Base-by-base conservation (phyloP, 1,140 invertebrate species). In the Bombyx mandarina region DNA sequence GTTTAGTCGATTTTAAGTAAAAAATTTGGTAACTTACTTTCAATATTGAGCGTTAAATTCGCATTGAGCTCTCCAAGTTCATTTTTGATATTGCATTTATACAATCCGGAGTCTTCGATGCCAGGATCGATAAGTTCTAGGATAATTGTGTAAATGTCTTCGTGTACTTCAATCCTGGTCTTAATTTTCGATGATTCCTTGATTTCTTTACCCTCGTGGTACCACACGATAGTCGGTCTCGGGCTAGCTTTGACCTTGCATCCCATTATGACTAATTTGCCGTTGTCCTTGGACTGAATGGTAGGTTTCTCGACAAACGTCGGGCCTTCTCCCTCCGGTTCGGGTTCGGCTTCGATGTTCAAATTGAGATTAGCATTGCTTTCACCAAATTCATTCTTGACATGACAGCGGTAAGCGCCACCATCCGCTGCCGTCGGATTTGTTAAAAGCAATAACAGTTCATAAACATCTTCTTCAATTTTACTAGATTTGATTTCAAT, bases 11-110 rank as follows among this genome's bases (percentile, higher is more conserved):
- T 0, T 47, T 42, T 57, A 52, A 61, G 52, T 56, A 35, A 54
- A 50, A 26, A 2, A 50, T 49, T 10, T 45, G 45, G 0, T 45
- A 8, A 60, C 93, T 92, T 91, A 97, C 97, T 97, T 93, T 98
- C 96, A 88, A 99, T 97, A 88, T 99, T 99, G 59, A 99, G 90
- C 58, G 97, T 98, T 48, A 99, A 90, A 88, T 99, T 99, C 45
- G 97, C 96, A 86, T 98, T 98, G 50, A 98, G 91, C 91, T 99
- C 98, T 65, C 98, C 98, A 76, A 96, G 91, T 65, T 93, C 90
- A 87, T 99, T 99, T 86, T 98, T 99, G 61, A 99, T 97, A 74
- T 97, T 98, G 82, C 98, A 99, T 87, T 99, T 99, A 89, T 99
- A 99, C 44, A 98, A 90, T 46, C 98, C 98, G 68, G 97, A 98